Base-by-base conservation (phyloP, 2,797 vertebrate species). In the Centropyge bicolor region DNA sequence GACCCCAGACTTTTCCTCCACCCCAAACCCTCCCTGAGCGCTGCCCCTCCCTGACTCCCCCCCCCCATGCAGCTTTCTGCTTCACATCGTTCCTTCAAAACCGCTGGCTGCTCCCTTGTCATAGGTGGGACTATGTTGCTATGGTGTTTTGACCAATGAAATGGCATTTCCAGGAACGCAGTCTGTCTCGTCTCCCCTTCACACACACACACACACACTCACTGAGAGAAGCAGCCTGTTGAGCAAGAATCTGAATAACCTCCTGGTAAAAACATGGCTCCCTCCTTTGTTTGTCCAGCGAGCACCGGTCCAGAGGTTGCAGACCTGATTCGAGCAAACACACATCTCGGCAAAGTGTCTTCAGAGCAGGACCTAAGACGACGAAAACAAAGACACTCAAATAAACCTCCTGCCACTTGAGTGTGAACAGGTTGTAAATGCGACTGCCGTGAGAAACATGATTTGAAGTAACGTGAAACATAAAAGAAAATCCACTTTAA, bases 91-190 rank as follows among this genome's bases (percentile, higher is more conserved):
- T 85, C 85, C 82, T 86, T 90, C 90, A 87, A 92, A 92, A 93
- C 86, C 88, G 65, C 84, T 74, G 85, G 84, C 87, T 86, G 85
- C 91, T 91, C 86, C 87, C 86, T 89, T 91, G 91, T 93, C 89
- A 94, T 95, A 93, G 93, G 93, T 94, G 93, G 94, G 92, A 91
- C 88, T 86, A 86, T 93, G 94, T 95, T 95, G 94, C 94, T 90
- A 94, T 91, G 93, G 90, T 84, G 86, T 69, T 83, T 72, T 86
- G 88, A 86, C 94, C 93, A 94, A 94, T 94, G 91, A 91, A 92
- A 91, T 85, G 87, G 82, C 79, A 86, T 89, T 92, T 91, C 74
- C 69, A 81, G 83, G 78, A 82, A 85, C 55, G 72, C 78, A 85
- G 85, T 68, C 68, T 52, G 87, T 84, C 83, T 89, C 40, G 57